These are phyloP conservation scores for Mercenaria mercenaria DNA, from an alignment of 1,140 invertebrate genomes.

Conservation along the genomic window DNA sequence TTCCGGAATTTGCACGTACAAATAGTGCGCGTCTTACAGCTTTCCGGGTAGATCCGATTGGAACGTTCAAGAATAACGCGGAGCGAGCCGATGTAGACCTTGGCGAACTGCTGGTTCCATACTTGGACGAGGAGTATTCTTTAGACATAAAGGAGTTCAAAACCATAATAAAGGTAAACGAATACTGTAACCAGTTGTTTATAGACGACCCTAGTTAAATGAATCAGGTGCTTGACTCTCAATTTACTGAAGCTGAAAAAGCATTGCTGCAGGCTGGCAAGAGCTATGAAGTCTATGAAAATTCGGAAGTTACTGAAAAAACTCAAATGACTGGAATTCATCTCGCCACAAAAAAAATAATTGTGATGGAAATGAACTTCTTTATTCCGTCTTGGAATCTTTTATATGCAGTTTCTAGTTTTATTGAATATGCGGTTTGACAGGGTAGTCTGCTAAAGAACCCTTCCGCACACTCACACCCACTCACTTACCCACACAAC, in stretches of 20 bases:
- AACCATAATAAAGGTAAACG: conserved; percentile 69
- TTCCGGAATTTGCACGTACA: conserved; percentile 73
- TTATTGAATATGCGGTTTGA: no score
- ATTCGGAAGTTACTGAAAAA: neutral
- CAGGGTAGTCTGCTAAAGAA: no score
- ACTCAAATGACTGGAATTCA: no score
- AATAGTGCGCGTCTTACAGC: conserved; percentile 70
- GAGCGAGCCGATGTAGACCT: conserved; percentile 59
- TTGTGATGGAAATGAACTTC: no score
- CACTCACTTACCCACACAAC: no score
- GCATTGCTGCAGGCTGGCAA: neutral
- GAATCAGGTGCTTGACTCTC: neutral
- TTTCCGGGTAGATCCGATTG: conserved; percentile 67
- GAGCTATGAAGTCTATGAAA: neutral
- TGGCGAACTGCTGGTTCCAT: conserved; percentile 59
- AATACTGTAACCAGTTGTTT: neutral
- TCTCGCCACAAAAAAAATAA: no score
- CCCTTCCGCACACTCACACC: no score
- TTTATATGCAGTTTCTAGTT: no score
- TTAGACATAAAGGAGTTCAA: conserved; percentile 69
- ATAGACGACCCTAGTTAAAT: neutral
- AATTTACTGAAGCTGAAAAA: neutral
- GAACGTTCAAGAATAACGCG: conserved; percentile 69
- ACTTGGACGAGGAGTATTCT: conserved; percentile 56
- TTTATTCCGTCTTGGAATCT: no score